Conservation (phyloP, 2,888 invertebrate genomes). For the Lycocerus yunnanus region DNA sequence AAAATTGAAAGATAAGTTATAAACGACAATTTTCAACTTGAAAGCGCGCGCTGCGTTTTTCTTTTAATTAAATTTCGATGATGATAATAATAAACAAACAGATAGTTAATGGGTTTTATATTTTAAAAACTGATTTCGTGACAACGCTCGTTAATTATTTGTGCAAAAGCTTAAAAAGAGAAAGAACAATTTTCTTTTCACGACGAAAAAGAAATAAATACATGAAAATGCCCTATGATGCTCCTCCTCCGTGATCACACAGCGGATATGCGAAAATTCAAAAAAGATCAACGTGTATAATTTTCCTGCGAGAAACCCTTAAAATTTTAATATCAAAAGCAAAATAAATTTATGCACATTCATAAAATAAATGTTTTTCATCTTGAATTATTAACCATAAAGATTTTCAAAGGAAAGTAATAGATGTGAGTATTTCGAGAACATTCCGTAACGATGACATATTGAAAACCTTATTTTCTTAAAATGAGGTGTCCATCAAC, state of each 20-base stretch:
- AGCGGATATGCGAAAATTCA: neutral
- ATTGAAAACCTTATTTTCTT: neutral
- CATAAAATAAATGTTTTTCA: neutral
- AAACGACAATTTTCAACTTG: neutral
- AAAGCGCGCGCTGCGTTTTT: neutral
- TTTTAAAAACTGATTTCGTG: neutral
- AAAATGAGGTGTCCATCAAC: neutral
- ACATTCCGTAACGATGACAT: neutral
- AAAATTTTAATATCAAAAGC: neutral
- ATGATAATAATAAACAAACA: neutral
- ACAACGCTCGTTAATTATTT: neutral
- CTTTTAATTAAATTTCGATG: neutral
- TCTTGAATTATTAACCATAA: neutral
- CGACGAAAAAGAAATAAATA: neutral
- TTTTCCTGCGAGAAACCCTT: neutral
- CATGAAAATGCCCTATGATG: neutral
- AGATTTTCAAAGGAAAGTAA: neutral
- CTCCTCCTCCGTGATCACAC: neutral
- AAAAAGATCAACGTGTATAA: neutral
- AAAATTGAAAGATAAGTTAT: neutral
- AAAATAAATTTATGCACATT: neutral
- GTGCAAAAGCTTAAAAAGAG: too few relatives aligned
- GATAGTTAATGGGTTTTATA: neutral
- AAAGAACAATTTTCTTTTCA: too few relatives aligned
- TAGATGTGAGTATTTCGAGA: neutral